Evolutionary conservation across 2,888 invertebrate genomes (phyloP), one percentile per base, ranked within the genome.

Genomic region (Drosophila incognita): DNA sequence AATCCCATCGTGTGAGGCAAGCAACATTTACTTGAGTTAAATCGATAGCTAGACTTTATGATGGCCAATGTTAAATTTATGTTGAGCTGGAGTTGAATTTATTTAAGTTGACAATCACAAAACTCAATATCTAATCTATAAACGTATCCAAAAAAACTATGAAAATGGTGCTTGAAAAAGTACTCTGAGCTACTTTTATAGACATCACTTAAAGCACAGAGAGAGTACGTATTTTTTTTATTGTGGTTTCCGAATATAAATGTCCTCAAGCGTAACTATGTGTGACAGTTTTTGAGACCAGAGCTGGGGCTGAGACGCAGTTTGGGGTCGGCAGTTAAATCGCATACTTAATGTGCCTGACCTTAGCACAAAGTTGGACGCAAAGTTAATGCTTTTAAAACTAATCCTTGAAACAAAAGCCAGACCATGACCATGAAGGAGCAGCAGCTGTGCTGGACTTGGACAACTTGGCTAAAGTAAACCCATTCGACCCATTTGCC

Each of bases 321-420:
- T 8, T 13, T n/a, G 38, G 15, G 56, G 33, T 54, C n/a, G 35
- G 24, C 42, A 24, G 10, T 56, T 60, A 72, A 78, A 78, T 75
- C 72, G 57, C 36, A 36, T 59, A 71, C 74, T 74, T 74, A 65
- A 78, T 79, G 71, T 59, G 64, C 56, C 68, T 72, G 78, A 79
- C 76, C 76, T 79, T 69, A 63, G 57, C 49, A 38, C 27, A 64
- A 70, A 79, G 60, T 79, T 79, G 36, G 18, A 33, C 61, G 31
- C 61, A 72, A 79, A 79, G 80, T 69, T 79, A 79, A 79, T 65
- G 72, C 76, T 72, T 79, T 79, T 66, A 63, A 72, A 79, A 72
- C 71, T 56, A 79, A 79, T 79, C 71, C 71, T 68, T 78, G 68
- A 71, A 78, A 63, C 62, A 61, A 75, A 75, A 75, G 76, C 68